Evolutionary conservation across 2,888 invertebrate genomes (phyloP).

Genomic region (Chrysolina oricalcia): DNA sequence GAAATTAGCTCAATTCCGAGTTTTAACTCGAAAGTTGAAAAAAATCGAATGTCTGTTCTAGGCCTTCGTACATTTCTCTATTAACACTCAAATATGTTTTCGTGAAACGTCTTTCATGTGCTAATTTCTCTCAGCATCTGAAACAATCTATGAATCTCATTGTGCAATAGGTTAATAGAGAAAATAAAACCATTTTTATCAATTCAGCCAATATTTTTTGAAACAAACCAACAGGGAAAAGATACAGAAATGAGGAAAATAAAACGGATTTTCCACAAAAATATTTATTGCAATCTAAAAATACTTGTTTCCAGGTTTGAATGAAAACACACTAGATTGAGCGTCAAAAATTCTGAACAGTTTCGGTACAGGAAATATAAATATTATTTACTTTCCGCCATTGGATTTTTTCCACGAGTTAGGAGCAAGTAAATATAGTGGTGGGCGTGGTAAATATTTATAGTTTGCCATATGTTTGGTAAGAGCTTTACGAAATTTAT

Average conservation of each 20-base stretch:
- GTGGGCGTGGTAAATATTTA: constrained; percentile 16
- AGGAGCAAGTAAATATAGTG: background rate
- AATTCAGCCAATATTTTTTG: background rate
- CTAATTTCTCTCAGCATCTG: too few species aligned
- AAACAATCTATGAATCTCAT: too few species aligned
- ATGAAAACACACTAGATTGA: background rate
- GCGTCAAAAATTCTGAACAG: background rate
- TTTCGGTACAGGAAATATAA: background rate
- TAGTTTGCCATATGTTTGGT: constrained; percentile 10
- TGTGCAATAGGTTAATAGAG: too few species aligned
- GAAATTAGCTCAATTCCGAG: too few species aligned
- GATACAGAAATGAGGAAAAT: background rate
- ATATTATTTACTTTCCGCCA: constrained; percentile 12
- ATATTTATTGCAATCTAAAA: background rate
- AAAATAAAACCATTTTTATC: background rate
- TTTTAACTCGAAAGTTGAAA: too few species aligned
- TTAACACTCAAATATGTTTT: too few species aligned
- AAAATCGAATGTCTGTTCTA: too few species aligned
- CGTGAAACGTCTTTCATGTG: too few species aligned
- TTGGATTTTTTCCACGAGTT: background rate
- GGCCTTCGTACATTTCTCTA: too few species aligned
- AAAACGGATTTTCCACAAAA: background rate
- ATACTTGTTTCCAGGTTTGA: constrained; percentile 3
- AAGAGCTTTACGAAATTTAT: background rate
- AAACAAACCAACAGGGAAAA: background rate